Evolutionary conservation across 2,888 invertebrate species (phyloP).

Genomic region (Hedya salicella): DNA sequence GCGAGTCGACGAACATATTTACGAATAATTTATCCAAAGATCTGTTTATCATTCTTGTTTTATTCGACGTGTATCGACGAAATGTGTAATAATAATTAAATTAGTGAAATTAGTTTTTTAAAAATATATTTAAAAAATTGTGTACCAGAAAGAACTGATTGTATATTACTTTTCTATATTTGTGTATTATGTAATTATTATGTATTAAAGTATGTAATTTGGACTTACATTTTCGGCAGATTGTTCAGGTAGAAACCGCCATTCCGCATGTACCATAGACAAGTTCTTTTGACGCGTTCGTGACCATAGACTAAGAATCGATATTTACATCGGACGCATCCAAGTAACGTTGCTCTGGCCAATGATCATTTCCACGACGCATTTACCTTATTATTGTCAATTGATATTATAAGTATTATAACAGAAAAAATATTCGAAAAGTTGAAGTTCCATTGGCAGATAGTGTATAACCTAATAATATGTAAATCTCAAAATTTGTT

Average conservation of each 20-base stretch:
- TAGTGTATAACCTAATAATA: constrained; percentile 54
- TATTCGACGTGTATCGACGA: constrained; percentile 48
- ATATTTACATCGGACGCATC: constrained; percentile 6
- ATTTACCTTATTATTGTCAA: constrained; percentile 54
- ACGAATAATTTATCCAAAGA: constrained; percentile 55
- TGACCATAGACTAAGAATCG: constrained; percentile 17
- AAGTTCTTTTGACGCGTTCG: constrained; percentile 14
- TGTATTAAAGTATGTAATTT: constrained; percentile 38
- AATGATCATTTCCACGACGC: constrained; percentile 47
- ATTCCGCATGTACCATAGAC: constrained; percentile 23
- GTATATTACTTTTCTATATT: constrained; percentile 55
- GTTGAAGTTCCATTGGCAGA: constrained; percentile 48
- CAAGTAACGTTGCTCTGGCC: neutral
- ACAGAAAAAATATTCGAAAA: constrained; percentile 48
- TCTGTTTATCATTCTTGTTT: constrained; percentile 47
- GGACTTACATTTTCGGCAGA: constrained; percentile 17
- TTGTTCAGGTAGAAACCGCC: constrained; percentile 15
- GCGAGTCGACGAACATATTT: constrained; percentile 35
- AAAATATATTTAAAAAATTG: constrained; percentile 42
- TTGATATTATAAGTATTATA: constrained; percentile 51
- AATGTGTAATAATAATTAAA: constrained; percentile 42
- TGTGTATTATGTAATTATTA: constrained; percentile 48
- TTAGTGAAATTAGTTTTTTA: constrained; percentile 46
- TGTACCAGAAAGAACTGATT: constrained; percentile 58
- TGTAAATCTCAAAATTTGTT: constrained; percentile 54